Conservation (phyloP, 2,113 vertebrate genomes). For the Triplophysa dalaica region DNA sequence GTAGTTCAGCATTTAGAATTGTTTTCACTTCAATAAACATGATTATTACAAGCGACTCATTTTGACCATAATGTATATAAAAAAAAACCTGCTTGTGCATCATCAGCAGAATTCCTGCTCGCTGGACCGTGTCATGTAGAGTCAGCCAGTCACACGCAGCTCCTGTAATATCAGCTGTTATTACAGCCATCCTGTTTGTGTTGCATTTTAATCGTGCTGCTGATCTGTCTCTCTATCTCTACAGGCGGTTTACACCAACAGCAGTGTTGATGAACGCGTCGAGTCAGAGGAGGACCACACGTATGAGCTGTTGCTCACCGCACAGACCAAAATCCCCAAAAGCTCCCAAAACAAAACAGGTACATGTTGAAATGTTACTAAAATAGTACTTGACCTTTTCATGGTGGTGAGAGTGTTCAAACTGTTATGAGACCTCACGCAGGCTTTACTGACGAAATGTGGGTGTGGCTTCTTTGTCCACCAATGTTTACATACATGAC, state of each 20-base stretch:
- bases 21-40: no score
- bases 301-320: conserved; percentile 87
- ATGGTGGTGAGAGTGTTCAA: background rate
- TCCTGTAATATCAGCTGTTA: background rate
- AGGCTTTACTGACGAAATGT: background rate
- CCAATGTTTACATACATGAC: background rate
- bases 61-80: background rate
- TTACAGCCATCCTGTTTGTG: no score
- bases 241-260: conserved; percentile 77
- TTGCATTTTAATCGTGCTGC: no score
- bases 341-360: conserved; percentile 55
- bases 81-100: background rate
- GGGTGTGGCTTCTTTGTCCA: background rate
- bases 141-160: background rate
- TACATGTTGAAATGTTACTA: background rate
- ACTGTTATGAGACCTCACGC: background rate
- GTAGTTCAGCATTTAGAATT: no score
- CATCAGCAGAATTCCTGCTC: background rate
- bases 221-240: background rate
- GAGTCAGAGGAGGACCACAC: conserved; percentile 87
- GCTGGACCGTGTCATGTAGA: background rate
- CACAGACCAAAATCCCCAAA: conserved; percentile 83
- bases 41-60: no score
- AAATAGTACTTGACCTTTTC: background rate
- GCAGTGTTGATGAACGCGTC: conserved; percentile 75